These are phyloP conservation scores for Hirtodrosophila duncani DNA, from an alignment of 2,888 invertebrate genomes.

Conservation along the genomic window DNA sequence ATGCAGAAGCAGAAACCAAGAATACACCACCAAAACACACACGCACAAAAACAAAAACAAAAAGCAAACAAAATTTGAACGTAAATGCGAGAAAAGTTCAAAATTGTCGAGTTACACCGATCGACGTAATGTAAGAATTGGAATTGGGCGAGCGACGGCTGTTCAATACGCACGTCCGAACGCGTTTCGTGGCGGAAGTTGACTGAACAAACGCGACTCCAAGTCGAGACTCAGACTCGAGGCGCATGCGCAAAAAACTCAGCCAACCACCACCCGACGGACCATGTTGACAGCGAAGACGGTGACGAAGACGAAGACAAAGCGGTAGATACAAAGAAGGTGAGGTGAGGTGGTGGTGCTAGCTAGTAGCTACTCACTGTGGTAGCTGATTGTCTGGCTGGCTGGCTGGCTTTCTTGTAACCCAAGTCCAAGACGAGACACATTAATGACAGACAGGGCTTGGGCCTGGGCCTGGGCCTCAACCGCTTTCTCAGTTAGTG, in stretches of 20 bases:
- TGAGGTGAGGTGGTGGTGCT: too few relatives aligned
- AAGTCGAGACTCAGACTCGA: slow-evolving; percentile 17
- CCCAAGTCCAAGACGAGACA: too few relatives aligned
- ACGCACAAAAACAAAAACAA: slow-evolving; percentile 16
- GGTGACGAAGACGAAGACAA: slow-evolving; percentile 15
- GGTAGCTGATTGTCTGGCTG: too few relatives aligned
- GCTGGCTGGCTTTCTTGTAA: too few relatives aligned
- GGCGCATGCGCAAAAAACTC: slow-evolving; percentile 53
- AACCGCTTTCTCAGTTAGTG: too few relatives aligned
- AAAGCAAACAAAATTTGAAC: slow-evolving; percentile 38
- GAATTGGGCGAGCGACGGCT: too few relatives aligned
- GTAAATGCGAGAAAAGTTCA: slow-evolving; percentile 24
- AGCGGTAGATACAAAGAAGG: slow-evolving; percentile 7
- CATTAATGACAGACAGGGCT: too few relatives aligned
- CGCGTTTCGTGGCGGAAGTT: slow-evolving; percentile 76
- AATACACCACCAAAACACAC: slow-evolving; percentile 48
- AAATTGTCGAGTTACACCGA: slow-evolving; percentile 5
- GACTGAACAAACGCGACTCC: slow-evolving; percentile 67
- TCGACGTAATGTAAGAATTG: too few relatives aligned
- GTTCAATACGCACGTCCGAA: slow-evolving; percentile 67
- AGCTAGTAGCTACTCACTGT: too few relatives aligned
- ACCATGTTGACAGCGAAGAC: slow-evolving; percentile 19
- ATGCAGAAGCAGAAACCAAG: slow-evolving; percentile 34
- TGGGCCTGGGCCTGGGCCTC: too few relatives aligned
- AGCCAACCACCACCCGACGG: slow-evolving; percentile 20